Evolutionary conservation across 2,888 invertebrate species (phyloP).

Genomic region (Bruchidius siliquastri): DNA sequence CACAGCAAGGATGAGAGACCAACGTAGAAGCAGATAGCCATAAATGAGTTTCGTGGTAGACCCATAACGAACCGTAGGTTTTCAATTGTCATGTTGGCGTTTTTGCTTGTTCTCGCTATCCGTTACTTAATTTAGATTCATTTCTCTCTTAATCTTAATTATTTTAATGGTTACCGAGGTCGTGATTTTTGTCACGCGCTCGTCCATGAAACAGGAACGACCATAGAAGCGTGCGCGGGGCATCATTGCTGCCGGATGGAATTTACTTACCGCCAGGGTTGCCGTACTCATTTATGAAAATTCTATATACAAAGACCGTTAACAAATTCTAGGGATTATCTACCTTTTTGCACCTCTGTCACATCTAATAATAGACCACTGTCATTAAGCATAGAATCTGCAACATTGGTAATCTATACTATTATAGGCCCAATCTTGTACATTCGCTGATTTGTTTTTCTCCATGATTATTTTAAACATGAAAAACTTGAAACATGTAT

Average conservation of each 20-base stretch:
- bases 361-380: no score
- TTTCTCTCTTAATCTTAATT: conserved; percentile 5
- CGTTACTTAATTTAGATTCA: conserved; percentile 8
- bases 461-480: no score
- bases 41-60: conserved; percentile 11
- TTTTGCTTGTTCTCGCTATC: conserved; percentile 7
- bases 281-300: no score
- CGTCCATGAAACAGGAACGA: not conserved
- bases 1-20: not conserved
- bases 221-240: not conserved
- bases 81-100: conserved; percentile 14
- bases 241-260: not conserved
- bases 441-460: no score
- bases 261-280: no score
- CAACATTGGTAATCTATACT: no score
- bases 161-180: conserved; percentile 6
- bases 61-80: conserved; percentile 16
- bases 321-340: no score
- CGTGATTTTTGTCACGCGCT: not conserved
- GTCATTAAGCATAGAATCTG: no score
- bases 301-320: no score
- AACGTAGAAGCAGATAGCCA: not conserved
- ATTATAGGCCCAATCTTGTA: no score
- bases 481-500: no score
- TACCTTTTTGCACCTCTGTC: no score